Evolutionary conservation across 1,140 invertebrate species (phyloP).

Genomic region (Limonius californicus): DNA sequence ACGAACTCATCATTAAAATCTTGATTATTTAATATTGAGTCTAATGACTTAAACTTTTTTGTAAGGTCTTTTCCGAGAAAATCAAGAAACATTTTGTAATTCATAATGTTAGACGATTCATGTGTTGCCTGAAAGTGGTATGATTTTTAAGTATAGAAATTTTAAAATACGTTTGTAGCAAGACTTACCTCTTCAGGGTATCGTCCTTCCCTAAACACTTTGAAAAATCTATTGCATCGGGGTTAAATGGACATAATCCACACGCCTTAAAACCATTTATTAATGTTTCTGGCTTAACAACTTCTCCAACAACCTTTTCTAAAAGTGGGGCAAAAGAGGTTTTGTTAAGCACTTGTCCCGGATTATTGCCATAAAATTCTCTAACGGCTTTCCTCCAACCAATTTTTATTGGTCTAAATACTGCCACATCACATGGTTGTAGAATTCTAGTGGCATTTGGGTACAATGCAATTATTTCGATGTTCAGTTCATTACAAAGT

Average conservation of each 20-base stretch:
- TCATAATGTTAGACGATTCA: too few species aligned
- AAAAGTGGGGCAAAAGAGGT: slow-evolving; percentile 14
- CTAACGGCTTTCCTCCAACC: slow-evolving; percentile 36
- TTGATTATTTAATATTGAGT: too few species aligned
- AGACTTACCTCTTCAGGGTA: not conserved
- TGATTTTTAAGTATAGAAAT: too few species aligned
- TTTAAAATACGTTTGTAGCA: too few species aligned
- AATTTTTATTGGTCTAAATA: slow-evolving; percentile 43
- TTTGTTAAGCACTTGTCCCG: slow-evolving; percentile 6
- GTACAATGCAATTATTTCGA: slow-evolving; percentile 28
- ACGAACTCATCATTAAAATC: too few species aligned
- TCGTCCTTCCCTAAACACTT: slow-evolving; percentile 19
- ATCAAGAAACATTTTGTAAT: too few species aligned
- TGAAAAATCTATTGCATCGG: slow-evolving; percentile 39
- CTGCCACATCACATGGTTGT: slow-evolving; percentile 46
- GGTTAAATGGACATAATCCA: slow-evolving; percentile 44
- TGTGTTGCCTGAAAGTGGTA: too few species aligned
- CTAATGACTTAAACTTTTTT: too few species aligned
- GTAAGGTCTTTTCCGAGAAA: too few species aligned
- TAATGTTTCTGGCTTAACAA: slow-evolving; percentile 30
- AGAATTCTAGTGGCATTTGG: slow-evolving; percentile 47
- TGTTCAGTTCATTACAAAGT: not conserved
- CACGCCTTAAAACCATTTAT: slow-evolving; percentile 42
- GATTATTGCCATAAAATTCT: slow-evolving; percentile 32
- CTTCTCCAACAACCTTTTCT: not conserved